A percentile compares a stretch with the other conserved stretches of the same genome.
These are phyloP conservation scores for Onthophagus sagittarius DNA, from an alignment of 2,888 invertebrate species.

Conservation along the genomic window DNA sequence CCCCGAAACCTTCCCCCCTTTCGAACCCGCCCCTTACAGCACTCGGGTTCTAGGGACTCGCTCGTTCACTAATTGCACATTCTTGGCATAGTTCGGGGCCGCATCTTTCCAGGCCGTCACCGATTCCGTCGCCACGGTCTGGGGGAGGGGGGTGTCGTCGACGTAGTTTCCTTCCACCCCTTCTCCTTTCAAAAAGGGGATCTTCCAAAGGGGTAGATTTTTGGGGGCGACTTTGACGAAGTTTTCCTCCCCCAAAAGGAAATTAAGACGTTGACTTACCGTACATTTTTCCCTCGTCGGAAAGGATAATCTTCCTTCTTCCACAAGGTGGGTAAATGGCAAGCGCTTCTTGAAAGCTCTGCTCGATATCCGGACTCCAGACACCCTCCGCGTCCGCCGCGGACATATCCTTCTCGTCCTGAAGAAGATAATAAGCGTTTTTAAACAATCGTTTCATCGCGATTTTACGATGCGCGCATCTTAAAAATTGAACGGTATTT, in stretches of 20 bases:
- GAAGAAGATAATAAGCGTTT: slow-evolving; percentile 21
- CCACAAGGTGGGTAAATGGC: slow-evolving; percentile 99
- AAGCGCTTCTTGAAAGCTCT: slow-evolving; percentile 99
- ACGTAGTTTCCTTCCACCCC: slow-evolving; percentile 26
- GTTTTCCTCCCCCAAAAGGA: not conserved
- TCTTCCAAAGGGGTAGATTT: too few species aligned
- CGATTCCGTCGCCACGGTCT: slow-evolving; percentile 52
- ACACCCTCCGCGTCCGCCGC: slow-evolving; percentile 99
- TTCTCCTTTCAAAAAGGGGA: slow-evolving; percentile 14
- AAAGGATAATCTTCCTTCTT: slow-evolving; percentile 97
- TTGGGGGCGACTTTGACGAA: not conserved
- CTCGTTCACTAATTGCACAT: slow-evolving; percentile 93
- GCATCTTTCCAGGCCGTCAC: slow-evolving; percentile 53
- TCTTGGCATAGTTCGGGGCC: slow-evolving; percentile 91
- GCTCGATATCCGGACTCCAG: slow-evolving; percentile 99
- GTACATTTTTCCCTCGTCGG: slow-evolving; percentile 99
- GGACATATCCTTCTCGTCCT: slow-evolving; percentile 86
- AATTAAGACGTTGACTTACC: slow-evolving; percentile 67
- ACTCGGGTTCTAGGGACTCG: slow-evolving; percentile 53
- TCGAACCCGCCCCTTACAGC: slow-evolving; percentile 43
- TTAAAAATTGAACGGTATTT: too few species aligned
- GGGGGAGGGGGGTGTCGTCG: slow-evolving; percentile 26
- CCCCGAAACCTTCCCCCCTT: slow-evolving; percentile 36
- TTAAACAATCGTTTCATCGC: not conserved
- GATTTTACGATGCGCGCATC: not conserved